Evolutionary conservation across 1,140 invertebrate genomes (phyloP), one percentile per base, ranked within the genome.

Genomic region (Dendrolimus kikuchii): DNA sequence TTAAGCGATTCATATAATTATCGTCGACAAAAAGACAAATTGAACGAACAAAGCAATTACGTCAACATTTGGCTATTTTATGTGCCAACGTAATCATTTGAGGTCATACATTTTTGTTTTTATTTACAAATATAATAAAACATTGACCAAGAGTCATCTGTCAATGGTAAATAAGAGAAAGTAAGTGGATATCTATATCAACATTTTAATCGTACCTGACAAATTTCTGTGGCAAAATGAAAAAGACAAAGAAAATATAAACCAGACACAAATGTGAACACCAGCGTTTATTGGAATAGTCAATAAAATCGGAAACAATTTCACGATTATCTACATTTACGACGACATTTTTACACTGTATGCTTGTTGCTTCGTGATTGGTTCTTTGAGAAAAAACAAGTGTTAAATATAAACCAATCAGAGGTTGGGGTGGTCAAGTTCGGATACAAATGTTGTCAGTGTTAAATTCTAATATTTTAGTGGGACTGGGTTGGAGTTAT

Each of bases 71-170:
- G 39, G 46, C 51, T 53, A 51, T 53, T 55, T 44, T 49, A 49
- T 44, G 40, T 51, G 5, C 36, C 46, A 7, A 53, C 8, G 42
- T 39, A n/a, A 40, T 9, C 46, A 46, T 6, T 40, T 23, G 49
- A n/a, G 49, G 36, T 52, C 52, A 5, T 8, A 49, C 41, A 55
- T 40, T 54, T 53, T 78, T 86, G 80, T 86, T 82, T 79, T 79
- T 85, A 85, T 85, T 85, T 85, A 85, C 81, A 83, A 85, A 77
- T 77, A 74, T 58, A 76, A 74, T 76, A 71, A 66, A 71, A 61
- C 71, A 75, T 66, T 71, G 60, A 53, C 59, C 52, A 66, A 69
- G 53, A 54, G 77, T 74, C 72, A 77, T 72, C 76, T 79, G 77
- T 81, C 78, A 82, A 51, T 53, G 60, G 42, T 36, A 23, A 9